Evolutionary conservation across 2,888 invertebrate genomes (phyloP), one percentile per base, ranked within the genome.

Genomic region (Branchellion lobata): DNA sequence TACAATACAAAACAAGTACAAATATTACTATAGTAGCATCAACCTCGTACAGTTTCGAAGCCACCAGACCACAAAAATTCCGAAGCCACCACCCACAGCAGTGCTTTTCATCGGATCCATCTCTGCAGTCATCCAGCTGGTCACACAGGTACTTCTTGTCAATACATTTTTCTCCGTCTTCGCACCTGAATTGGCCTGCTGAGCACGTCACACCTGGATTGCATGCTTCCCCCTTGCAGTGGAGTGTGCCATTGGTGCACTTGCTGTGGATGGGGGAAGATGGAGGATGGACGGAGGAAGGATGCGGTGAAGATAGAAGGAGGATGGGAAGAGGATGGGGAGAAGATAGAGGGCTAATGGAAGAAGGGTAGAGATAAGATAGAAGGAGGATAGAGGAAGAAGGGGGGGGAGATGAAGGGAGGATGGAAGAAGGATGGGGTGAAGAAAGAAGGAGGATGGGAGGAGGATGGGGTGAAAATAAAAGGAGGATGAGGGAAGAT

Each of bases 21-120:
- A n/a, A n/a, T n/a, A n/a, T n/a, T n/a, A n/a, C n/a, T n/a, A n/a
- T n/a, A n/a, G n/a, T n/a, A n/a, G n/a, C n/a, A n/a, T n/a, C n/a
- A n/a, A n/a, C n/a, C n/a, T n/a, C n/a, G n/a, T n/a, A n/a, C n/a
- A n/a, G n/a, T n/a, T n/a, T n/a, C n/a, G n/a, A n/a, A n/a, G n/a
- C n/a, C n/a, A n/a, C n/a, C n/a, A n/a, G n/a, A n/a, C n/a, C n/a
- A n/a, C n/a, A n/a, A 40, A 40, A 40, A 8, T 40, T 14, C 5
- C 40, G 40, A 40, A 40, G 14, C 5, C 40, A 11, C 27, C 0
- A 77, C 81, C 76, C 57, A 82, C 82, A 57, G 65, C 82, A 83
- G 47, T 81, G 73, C 11, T 47, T 29, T 79, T 83, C 83, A 36
- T 83, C 83, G 0, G 81, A 80, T 27, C 81, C 82, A 31, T 82